Base-by-base conservation (phyloP, 2,888 invertebrate species). In the Pollenia amentaria region DNA sequence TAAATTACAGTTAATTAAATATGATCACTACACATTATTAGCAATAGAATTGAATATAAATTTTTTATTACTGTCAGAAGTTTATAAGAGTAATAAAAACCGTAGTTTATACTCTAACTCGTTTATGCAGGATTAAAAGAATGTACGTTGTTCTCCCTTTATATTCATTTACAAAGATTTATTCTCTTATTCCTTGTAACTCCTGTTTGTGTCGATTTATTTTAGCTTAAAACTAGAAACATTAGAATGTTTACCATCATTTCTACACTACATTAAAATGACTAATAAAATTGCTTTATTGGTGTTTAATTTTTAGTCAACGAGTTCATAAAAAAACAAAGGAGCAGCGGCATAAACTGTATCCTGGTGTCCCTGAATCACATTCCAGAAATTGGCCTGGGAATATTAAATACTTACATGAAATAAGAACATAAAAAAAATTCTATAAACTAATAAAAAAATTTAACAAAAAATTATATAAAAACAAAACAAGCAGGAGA, bases 211-310 rank as follows among this genome's bases (percentile, higher is more conserved):
- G 16, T 16, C 40, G 60, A 60, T 60, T 67, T 29, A 67, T 67
- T 48, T 51, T 1, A 70, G 40, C 14, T 6, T 18, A 46, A 21
- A 51, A 51, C 29, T 62, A 21, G 51, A 3, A 51, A 64, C 64
- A 53, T 53, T 40, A 10, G 62, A 21, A 42, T 16, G 51, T 69
- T 38, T 9, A 48, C 60, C 11, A 10, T 29, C 12, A 48, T 44
- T 76, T 82, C 64, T 40, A 18, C 62, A 76, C 69, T 44, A 51
- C 9, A 84, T 78, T 60, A 78, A 84, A 78, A 65, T 42, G 64
- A 29, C 67, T 73, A 78, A 84, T 84, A 84, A 84, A 84, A 84
- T 44, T 78, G 38, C 40, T 84, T 84, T 84, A 84, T 78, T 73
- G 65, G 77, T 38, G 60, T 57, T 84, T 72, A 78, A 67, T 51